Base-by-base conservation (phyloP, 2,113 vertebrate genomes). In the Cichladusa arquata region DNA sequence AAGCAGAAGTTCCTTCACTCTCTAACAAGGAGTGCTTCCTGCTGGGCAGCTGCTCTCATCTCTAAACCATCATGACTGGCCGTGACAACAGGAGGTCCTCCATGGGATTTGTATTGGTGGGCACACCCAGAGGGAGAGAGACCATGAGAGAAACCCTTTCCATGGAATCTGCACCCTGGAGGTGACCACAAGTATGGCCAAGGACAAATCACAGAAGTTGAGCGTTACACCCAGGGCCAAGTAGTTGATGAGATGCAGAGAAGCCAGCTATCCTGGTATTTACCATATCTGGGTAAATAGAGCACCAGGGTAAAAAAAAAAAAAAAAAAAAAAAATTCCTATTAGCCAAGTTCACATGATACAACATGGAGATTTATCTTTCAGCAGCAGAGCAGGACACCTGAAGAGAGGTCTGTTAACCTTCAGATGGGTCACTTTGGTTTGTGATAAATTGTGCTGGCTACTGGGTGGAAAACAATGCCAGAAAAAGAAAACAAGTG, bases 401-500 rank as follows among this genome's bases (percentile, higher is more conserved):
- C 29, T 90, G 53, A 86, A 61, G 45, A 70, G 38, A 62, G 34
- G 3, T 11, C 51, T 60, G 11, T 73, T 74, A 53, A 58, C 19
- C 14, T 78, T n/a, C 0, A 0, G 9, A 36, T 44, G 28, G 25
- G 17, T 77, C 47, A 67, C 50, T 80, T 84, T 23, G 19, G 29
- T 82, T 86, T 67, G 29, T 64, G 38, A 15, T 47, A 10, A 34
- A 53, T 31, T 81, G n/a, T 50, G 38, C 29, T 47, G 58, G 60
- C 47, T 94, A 81, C 88, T 67, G 72, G 36, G 40, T 53, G 16
- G 61, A 83, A 77, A 88, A 56, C 33, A 92, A 31, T 0, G 2
- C 29, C 56, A 93, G 78, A 24, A 71, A 86, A 88, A 62, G 45
- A 94, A 90, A 88, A 87, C 54, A 91, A 81, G n/a, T 83, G 51